Percentiles rank a stretch among this genome's conserved stretches.
Evolutionary conservation across 2,888 invertebrate species (phyloP).

Genomic region (Phortica okadai): DNA sequence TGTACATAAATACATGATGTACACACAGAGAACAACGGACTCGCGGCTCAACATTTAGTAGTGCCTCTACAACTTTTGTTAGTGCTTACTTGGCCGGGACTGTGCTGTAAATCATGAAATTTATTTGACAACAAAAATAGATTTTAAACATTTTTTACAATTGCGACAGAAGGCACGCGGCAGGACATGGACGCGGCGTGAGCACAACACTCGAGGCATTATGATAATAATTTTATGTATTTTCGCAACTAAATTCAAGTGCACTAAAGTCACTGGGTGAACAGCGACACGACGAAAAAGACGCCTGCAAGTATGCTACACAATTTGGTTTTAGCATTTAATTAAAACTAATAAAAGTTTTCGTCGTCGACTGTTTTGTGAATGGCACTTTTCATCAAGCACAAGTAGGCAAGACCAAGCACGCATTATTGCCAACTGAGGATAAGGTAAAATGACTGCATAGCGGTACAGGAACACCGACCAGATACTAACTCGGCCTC

Average conservation of each 20-base stretch:
- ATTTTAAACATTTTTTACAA: constrained; percentile 17
- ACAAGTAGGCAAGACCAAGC: constrained; percentile 25
- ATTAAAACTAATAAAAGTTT: constrained; percentile 67
- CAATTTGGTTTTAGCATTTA: constrained; percentile 62
- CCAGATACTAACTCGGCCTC: constrained; percentile 38
- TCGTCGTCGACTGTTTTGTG: constrained; percentile 27
- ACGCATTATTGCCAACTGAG: constrained; percentile 37
- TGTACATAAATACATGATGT: constrained; percentile 42
- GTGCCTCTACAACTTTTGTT: constrained; percentile 42
- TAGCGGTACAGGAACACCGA: neutral
- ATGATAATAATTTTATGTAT: constrained; percentile 35
- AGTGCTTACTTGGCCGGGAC: constrained; percentile 33
- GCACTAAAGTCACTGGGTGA: constrained; percentile 1
- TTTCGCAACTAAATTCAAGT: constrained; percentile 18
- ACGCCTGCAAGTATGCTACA: constrained; percentile 31
- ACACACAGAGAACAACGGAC: neutral
- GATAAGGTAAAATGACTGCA: neutral
- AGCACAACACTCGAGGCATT: constrained; percentile 21
- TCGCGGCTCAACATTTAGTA: neutral
- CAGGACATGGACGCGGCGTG: constrained; percentile 6
- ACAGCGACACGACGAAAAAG: constrained; percentile 33
- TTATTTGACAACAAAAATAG: constrained; percentile 52
- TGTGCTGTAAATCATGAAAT: constrained; percentile 61
- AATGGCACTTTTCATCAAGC: constrained; percentile 44
- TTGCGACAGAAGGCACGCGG: constrained; percentile 37